phyloP scores from a whole-genome alignment of 2,797 vertebrate species.

The Anguilla obscura region DNA sequence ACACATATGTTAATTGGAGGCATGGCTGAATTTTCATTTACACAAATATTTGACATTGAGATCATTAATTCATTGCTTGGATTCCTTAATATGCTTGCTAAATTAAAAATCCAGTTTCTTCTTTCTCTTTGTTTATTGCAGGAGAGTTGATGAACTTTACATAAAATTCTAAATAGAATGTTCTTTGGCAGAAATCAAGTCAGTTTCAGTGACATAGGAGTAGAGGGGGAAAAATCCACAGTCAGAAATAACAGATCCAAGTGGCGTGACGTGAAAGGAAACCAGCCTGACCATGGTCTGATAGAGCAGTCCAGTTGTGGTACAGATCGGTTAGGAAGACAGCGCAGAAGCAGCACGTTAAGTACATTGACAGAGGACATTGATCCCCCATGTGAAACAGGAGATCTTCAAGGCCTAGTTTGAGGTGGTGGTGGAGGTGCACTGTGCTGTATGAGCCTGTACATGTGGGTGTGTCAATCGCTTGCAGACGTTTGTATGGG shows the following conservation, averaged over 20 bases:
- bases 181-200: not conserved
- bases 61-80: not conserved
- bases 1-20: not conserved
- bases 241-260: not conserved
- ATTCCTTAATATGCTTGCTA: not conserved
- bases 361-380: not conserved
- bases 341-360: not conserved
- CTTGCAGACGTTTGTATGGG: slow-evolving; percentile 26
- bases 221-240: not conserved
- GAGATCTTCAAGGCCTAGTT: not conserved
- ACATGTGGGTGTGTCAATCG: slow-evolving; percentile 6
- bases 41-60: not conserved
- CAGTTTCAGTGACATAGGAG: not conserved
- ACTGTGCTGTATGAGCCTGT: not conserved
- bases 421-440: not conserved
- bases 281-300: not conserved
- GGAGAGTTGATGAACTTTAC: not conserved
- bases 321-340: not conserved
- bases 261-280: not conserved
- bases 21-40: not conserved
- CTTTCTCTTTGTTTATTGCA: not conserved
- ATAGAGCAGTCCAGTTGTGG: not conserved
- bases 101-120: not conserved
- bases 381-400: not conserved
- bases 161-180: not conserved